Conservation (phyloP, 2,113 vertebrate genomes). For the Girardinichthys multiradiatus region DNA sequence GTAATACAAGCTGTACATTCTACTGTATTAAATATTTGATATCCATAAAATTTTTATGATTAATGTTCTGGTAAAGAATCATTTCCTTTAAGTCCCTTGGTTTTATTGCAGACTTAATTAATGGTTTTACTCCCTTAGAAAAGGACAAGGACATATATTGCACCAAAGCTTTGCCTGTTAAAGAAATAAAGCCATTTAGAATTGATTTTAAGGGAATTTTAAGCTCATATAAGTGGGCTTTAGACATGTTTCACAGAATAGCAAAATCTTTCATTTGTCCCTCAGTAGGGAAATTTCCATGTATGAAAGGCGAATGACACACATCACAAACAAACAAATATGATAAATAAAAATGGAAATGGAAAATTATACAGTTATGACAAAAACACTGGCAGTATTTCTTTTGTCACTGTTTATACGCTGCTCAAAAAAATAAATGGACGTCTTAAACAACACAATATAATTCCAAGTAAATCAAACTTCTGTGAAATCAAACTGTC, state of each 20-base stretch:
- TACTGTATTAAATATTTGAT: slow-evolving; percentile 87
- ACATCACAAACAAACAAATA: too few relatives aligned
- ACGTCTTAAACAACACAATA: too few relatives aligned
- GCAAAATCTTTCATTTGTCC: background rate
- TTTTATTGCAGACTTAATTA: slow-evolving; percentile 83
- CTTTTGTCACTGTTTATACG: background rate
- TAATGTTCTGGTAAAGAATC: slow-evolving; percentile 84
- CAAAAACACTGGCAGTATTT: too few relatives aligned
- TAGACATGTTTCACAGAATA: slow-evolving; percentile 11
- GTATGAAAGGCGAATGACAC: background rate
- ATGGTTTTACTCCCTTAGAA: slow-evolving; percentile 73
- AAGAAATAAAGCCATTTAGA: slow-evolving; percentile 71
- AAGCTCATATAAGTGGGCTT: slow-evolving; percentile 51
- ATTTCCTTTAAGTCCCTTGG: slow-evolving; percentile 78
- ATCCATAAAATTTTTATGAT: slow-evolving; percentile 84
- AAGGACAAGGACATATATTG: slow-evolving; percentile 72
- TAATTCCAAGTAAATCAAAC: too few relatives aligned
- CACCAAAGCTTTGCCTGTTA: slow-evolving; percentile 66
- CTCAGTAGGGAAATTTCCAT: background rate
- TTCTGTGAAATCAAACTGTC: too few relatives aligned
- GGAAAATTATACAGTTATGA: too few relatives aligned
- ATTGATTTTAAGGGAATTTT: slow-evolving; percentile 73
- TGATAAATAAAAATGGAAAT: too few relatives aligned
- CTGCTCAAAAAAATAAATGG: too few relatives aligned
- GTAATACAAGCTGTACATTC: slow-evolving; percentile 85